A percentile compares a stretch with the other conserved stretches of the same genome.
Conservation (phyloP, 2,888 invertebrate genomes). For the Caenorhabditis imperialis region DNA sequence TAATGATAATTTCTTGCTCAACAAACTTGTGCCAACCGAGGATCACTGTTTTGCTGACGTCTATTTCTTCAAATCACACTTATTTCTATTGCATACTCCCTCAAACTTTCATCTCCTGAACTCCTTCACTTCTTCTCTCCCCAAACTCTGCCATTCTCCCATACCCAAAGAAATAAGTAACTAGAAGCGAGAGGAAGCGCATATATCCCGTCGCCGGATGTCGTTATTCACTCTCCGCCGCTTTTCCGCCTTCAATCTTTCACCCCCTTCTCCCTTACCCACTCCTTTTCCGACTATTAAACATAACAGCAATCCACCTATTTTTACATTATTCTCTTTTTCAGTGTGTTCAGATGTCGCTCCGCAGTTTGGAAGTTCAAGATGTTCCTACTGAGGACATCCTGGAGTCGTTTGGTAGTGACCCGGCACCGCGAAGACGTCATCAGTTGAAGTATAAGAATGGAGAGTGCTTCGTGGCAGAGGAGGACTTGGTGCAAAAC, state of each 20-base stretch:
- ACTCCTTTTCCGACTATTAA: slow-evolving; percentile 43
- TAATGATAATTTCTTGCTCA: no score
- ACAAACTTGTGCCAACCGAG: no score
- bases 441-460: slow-evolving; percentile 49
- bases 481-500: slow-evolving; percentile 46
- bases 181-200: slow-evolving; percentile 25
- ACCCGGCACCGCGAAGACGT: slow-evolving; percentile 50
- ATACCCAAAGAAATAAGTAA: neutral
- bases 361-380: slow-evolving; percentile 41
- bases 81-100: no score
- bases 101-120: no score
- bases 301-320: slow-evolving; percentile 21
- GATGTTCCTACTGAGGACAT: slow-evolving; percentile 61
- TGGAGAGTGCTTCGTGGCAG: slow-evolving; percentile 54
- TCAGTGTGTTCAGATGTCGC: slow-evolving; percentile 14
- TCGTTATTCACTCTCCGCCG: slow-evolving; percentile 51
- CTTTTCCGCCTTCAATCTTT: slow-evolving; percentile 34
- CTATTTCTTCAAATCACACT: no score
- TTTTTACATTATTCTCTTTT: no score
- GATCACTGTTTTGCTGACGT: no score
- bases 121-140: neutral
- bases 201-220: slow-evolving; percentile 35
- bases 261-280: slow-evolving; percentile 12
- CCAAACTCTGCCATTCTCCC: neutral
- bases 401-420: slow-evolving; percentile 62